These are phyloP conservation scores for Ptilorrhoa leucosticta DNA, from an alignment of 2,113 vertebrate species.

Conservation along the genomic window DNA sequence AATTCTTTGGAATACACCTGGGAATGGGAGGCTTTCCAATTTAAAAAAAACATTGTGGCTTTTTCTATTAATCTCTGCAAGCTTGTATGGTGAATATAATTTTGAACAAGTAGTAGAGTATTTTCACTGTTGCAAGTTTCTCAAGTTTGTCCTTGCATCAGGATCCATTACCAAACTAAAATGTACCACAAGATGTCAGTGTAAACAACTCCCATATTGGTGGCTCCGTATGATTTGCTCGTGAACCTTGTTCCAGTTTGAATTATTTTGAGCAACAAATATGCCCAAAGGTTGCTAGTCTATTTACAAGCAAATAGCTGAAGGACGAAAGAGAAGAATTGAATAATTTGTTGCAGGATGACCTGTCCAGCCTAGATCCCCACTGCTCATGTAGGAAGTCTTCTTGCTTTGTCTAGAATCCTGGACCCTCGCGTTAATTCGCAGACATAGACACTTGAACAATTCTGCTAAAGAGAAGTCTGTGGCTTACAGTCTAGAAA, in stretches of 20 bases:
- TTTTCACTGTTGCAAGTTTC: background rate
- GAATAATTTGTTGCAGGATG: background rate
- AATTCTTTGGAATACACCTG: background rate
- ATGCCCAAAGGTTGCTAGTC: background rate
- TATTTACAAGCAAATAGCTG: background rate
- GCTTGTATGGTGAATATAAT: background rate
- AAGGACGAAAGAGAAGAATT: background rate
- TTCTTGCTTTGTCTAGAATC: background rate
- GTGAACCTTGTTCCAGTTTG: background rate
- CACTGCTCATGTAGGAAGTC: background rate
- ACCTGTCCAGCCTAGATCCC: background rate
- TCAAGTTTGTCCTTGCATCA: background rate
- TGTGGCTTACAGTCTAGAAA: background rate
- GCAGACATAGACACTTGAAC: background rate
- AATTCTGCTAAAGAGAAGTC: background rate
- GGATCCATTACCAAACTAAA: background rate
- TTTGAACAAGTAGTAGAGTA: background rate
- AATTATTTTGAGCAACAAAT: background rate
- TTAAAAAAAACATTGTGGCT: background rate
- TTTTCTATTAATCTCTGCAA: background rate
- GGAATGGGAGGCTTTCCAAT: background rate
- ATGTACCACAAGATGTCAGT: slow-evolving; percentile 38
- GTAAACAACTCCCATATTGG: background rate
- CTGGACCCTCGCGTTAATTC: fast-evolving
- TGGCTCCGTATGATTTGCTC: background rate